These are phyloP conservation scores for Brachyptera risi DNA, from an alignment of 2,888 invertebrate species.

Conservation along the genomic window DNA sequence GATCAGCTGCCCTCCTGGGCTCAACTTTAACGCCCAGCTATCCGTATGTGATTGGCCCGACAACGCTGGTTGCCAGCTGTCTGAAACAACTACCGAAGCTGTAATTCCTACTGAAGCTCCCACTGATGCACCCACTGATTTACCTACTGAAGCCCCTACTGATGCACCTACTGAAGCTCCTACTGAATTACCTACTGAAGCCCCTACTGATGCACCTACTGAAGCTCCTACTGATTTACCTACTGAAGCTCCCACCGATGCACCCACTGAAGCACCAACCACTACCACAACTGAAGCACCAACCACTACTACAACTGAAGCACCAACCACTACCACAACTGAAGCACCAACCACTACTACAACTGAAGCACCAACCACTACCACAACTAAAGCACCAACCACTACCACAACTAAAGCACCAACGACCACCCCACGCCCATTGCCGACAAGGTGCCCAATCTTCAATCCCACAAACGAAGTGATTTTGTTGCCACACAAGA, in stretches of 20 bases:
- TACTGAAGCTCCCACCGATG: neutral
- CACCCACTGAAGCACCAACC: neutral
- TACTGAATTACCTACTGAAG: neutral
- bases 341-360: neutral
- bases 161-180: neutral
- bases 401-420: neutral
- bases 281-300: slow-evolving; percentile 1
- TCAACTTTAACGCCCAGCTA: slow-evolving; percentile 19
- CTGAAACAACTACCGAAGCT: neutral
- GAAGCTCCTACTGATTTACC: neutral
- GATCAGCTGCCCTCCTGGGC: slow-evolving; percentile 15
- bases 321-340: neutral
- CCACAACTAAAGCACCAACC: neutral
- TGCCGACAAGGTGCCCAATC: too few species aligned
- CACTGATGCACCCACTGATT: slow-evolving; percentile 2
- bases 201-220: neutral
- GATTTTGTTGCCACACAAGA: too few species aligned
- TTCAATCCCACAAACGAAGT: too few species aligned
- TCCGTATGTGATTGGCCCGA: slow-evolving; percentile 22
- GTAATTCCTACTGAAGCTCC: neutral
- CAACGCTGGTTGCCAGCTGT: neutral
- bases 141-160: neutral
- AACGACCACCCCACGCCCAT: neutral
- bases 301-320: neutral
- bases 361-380: neutral